Evolutionary conservation across 2,888 invertebrate species (phyloP), one percentile per base, ranked within the genome.

Genomic region (Nymphalis polychloros): DNA sequence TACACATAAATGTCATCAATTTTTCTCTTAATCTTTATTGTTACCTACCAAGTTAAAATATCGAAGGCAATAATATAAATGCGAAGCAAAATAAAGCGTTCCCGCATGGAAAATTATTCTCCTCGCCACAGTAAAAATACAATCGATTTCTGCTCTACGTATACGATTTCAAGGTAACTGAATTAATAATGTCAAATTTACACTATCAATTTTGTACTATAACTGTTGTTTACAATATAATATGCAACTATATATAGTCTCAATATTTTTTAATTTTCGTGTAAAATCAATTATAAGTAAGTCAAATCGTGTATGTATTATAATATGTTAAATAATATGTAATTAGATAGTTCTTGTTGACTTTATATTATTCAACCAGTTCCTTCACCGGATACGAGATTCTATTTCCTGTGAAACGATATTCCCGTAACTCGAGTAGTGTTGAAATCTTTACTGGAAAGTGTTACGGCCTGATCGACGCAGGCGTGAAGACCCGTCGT

Each of bases 391-490:
- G 69, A 76, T 77, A 75, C 71, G 76, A 73, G 66, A 62, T 67
- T 67, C 53, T 77, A 76, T 77, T 75, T 75, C 70, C 65, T 74
- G 83, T 79, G 82, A 86, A 84, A 71, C 75, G 84, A 85, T 86
- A 84, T 85, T 85, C 84, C 83, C 80, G 87, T 84, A 87, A 90
- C 80, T 77, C 74, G 81, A 87, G 82, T 73, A 76, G n/a, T 83
- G 81, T 84, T 84, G 83, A 83, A 85, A 86, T 83, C 83, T 79
- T 86, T 85, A 82, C 85, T 57, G 86, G 87, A 87, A 88, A 89
- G 85, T 86, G 87, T 89, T 88, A 80, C 84, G 88, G 81, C 84
- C 84, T 67, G 72, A 73, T 75, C 72, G 71, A 77, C 79, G 79
- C 81, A 83, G 78, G 80, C 83, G 84, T 82, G 78, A 78, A 84